Conservation (phyloP, 2,113 vertebrate genomes). For the Emydura subglobosa region DNA sequence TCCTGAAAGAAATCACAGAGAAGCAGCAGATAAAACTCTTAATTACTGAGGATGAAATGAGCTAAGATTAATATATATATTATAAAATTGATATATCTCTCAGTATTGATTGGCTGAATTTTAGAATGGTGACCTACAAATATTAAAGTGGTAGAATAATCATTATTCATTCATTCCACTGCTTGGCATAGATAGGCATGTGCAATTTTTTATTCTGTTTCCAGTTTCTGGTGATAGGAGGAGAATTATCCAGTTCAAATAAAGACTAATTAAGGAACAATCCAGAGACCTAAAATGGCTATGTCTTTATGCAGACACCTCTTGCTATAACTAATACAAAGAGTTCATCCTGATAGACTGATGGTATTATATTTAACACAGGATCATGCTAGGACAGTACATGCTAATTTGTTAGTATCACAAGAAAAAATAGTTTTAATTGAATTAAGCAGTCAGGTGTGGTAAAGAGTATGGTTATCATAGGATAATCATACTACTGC, state of each 20-base stretch:
- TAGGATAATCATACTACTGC: constrained; percentile 44
- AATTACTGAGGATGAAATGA: constrained; percentile 14
- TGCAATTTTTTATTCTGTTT: neutral
- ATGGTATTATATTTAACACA: neutral
- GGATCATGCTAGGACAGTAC: neutral
- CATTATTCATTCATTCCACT: neutral
- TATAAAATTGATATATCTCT: neutral
- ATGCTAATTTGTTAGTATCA: constrained; percentile 24
- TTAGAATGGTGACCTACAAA: neutral
- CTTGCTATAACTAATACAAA: neutral
- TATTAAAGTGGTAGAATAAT: neutral
- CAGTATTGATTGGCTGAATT: neutral
- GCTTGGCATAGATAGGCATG: neutral
- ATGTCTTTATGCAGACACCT: neutral
- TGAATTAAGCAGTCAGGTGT: constrained; percentile 62
- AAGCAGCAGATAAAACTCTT: neutral
- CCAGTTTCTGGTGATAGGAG: neutral
- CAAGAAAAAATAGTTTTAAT: constrained; percentile 68
- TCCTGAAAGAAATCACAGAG: neutral
- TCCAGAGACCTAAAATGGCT: neutral
- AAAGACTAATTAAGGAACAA: neutral
- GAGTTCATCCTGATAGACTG: neutral
- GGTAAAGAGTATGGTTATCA: constrained; percentile 56
- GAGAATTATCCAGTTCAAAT: neutral
- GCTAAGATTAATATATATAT: neutral